phyloP scores from a whole-genome alignment of 2,113 vertebrate species.

The Platichthys stellatus region DNA sequence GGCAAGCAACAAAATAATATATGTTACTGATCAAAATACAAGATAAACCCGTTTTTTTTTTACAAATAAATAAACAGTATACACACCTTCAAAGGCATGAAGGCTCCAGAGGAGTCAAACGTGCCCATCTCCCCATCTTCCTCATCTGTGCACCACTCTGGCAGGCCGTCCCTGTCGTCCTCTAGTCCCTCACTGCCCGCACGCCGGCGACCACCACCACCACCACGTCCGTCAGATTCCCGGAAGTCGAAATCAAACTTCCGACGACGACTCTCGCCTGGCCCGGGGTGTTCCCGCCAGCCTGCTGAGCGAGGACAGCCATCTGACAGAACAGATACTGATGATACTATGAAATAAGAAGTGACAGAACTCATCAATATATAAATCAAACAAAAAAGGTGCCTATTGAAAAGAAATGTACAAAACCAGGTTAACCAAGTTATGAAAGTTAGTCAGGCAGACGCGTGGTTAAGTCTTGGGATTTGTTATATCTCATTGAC shows the following conservation, averaged over 20 bases:
- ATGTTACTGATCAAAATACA: not conserved
- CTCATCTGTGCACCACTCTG: conserved; percentile 93
- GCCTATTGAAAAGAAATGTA: too few relatives aligned
- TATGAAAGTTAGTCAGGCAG: too few relatives aligned
- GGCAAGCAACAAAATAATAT: not conserved
- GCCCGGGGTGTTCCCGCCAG: conserved; percentile 87
- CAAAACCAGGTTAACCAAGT: too few relatives aligned
- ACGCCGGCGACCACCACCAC: conserved; percentile 80
- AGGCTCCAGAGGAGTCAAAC: conserved; percentile 92
- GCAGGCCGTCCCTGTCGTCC: conserved; percentile 90
- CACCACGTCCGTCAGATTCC: conserved; percentile 79
- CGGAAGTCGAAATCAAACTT: conserved; percentile 93
- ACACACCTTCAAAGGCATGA: conserved; percentile 89
- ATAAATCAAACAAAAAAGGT: not conserved
- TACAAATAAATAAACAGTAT: too few relatives aligned
- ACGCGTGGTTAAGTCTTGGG: too few relatives aligned
- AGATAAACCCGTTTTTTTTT: too few relatives aligned
- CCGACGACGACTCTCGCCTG: conserved; percentile 82
- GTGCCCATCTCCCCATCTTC: conserved; percentile 93
- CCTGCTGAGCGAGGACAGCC: conserved; percentile 90
- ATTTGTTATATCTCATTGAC: too few relatives aligned
- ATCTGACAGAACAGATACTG: conserved; percentile 69
- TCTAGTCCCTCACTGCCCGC: conserved; percentile 85
- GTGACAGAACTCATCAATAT: not conserved
- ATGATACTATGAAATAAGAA: not conserved